Conservation (phyloP, 1,140 invertebrate genomes). For the Asbolus verrucosus region DNA sequence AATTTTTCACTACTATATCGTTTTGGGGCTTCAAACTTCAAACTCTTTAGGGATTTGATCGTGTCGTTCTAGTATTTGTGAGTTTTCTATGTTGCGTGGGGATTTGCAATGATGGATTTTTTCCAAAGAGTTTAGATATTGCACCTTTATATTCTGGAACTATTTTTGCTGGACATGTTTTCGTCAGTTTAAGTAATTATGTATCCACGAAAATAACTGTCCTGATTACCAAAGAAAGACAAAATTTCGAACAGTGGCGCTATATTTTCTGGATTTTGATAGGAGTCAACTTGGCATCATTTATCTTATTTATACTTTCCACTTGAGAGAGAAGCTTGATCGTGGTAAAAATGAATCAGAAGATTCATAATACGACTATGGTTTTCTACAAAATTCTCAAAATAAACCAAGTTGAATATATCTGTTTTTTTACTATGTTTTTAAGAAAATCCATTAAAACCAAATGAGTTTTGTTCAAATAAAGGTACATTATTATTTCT, state of each 20-base stretch:
- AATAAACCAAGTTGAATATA: no score
- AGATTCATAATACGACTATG: no score
- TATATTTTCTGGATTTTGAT: conserved; percentile 29
- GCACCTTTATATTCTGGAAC: conserved; percentile 9
- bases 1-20: background rate
- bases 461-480: no score
- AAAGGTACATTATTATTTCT: no score
- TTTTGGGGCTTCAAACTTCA: background rate
- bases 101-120: no score
- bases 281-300: background rate
- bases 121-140: background rate
- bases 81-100: background rate
- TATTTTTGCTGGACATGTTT: conserved; percentile 7
- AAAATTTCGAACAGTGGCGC: conserved; percentile 12
- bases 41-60: conserved; percentile 1
- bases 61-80: background rate
- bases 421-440: no score
- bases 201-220: background rate
- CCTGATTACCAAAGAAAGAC: background rate
- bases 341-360: no score
- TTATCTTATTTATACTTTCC: no score
- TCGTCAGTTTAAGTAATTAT: background rate
- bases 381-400: no score
- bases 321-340: no score
- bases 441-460: no score